These are phyloP conservation scores for Brachycybe producta DNA, from an alignment of 2,888 invertebrate species.

Conservation along the genomic window DNA sequence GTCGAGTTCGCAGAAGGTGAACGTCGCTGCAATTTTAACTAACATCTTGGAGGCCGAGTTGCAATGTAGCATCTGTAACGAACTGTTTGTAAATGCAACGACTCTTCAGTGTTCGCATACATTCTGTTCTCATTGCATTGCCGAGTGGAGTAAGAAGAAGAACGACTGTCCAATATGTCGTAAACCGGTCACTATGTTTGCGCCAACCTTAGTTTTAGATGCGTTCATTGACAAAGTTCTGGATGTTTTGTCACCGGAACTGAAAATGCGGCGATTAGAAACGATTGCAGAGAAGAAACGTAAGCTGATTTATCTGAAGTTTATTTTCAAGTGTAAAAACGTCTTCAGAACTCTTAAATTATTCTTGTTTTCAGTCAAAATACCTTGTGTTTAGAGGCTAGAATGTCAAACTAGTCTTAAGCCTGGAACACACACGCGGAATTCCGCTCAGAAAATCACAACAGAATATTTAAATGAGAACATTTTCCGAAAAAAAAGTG, in stretches of 20 bases:
- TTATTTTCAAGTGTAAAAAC: too few species aligned
- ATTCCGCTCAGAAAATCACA: too few species aligned
- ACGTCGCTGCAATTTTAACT: background rate
- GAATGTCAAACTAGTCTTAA: too few species aligned
- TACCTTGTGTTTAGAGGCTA: too few species aligned
- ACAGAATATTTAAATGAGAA: too few species aligned
- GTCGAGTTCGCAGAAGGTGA: background rate
- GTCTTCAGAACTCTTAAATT: too few species aligned
- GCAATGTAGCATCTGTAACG: constrained; percentile 1
- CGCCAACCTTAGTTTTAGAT: background rate
- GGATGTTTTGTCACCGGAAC: too few species aligned
- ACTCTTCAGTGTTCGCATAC: background rate
- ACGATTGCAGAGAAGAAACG: background rate
- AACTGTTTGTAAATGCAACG: background rate
- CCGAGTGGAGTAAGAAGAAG: background rate
- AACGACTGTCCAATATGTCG: constrained; percentile 1
- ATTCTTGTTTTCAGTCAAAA: too few species aligned
- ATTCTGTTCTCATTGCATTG: background rate
- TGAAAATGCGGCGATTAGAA: background rate
- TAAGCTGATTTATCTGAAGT: too few species aligned
- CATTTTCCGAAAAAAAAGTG: too few species aligned
- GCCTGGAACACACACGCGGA: too few species aligned
- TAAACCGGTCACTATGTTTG: background rate
- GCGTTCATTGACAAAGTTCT: too few species aligned
- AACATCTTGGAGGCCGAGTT: background rate